Conservation (phyloP, 2,888 invertebrate species). For the Lithosia quadra region DNA sequence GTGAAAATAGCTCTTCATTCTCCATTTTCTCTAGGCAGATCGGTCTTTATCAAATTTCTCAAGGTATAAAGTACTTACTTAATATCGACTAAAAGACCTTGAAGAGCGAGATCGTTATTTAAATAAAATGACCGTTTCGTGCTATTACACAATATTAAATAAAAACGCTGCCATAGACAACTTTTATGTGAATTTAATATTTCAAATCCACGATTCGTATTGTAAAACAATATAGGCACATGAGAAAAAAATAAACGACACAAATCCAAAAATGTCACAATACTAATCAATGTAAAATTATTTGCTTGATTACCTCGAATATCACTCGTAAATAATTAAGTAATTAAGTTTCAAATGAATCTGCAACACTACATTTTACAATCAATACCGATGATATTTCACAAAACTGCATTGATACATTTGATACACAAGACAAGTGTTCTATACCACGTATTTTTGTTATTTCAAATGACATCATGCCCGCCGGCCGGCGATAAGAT, state of each 20-base stretch:
- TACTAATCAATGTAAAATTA: constrained; percentile 10
- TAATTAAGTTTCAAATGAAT: constrained; percentile 17
- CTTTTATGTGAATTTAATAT: constrained; percentile 1
- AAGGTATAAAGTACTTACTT: neutral
- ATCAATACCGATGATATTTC: constrained; percentile 32
- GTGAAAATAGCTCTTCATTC: neutral
- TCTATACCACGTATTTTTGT: constrained; percentile 58
- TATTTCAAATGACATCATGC: constrained; percentile 71
- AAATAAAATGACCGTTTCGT: constrained; percentile 36
- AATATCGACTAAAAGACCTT: constrained; percentile 33
- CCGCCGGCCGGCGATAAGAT: constrained; percentile 69
- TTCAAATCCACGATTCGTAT: neutral
- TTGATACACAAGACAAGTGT: constrained; percentile 34
- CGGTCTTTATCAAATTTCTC: neutral
- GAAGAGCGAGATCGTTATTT: constrained; percentile 36
- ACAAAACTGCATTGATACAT: constrained; percentile 52
- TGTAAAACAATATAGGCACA: neutral
- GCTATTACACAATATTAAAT: constrained; percentile 31
- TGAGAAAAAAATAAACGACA: neutral
- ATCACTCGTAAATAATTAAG: constrained; percentile 27
- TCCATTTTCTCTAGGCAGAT: neutral
- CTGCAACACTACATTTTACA: constrained; percentile 34
- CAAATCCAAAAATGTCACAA: constrained; percentile 16
- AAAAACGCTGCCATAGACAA: neutral
- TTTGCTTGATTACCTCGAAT: constrained; percentile 33